These are phyloP conservation scores for Pan troglodytes DNA, from an alignment of 2,113 vertebrate species.

Conservation along the genomic window NHGRI_mPanTro3-v2.1_pri NC_072418.2:54746001-54746500, in stretches of 20 bases:
- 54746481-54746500: neutral
- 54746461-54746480: neutral
- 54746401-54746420: neutral
- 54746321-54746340: neutral
- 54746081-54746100: accelerated
- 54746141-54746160: accelerated
- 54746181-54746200: neutral
- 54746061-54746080: accelerated
- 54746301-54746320: neutral
- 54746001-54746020: neutral
- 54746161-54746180: accelerated
- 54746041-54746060: neutral
- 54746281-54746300: neutral
- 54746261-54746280: neutral
- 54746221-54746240: accelerated
- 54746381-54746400: neutral
- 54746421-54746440: neutral
- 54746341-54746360: neutral
- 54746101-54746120: neutral
- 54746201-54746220: accelerated
- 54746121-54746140: neutral
- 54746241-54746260: accelerated
- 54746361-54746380: neutral
- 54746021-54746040: accelerated
- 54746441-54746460: neutral